Percentiles rank a stretch among this genome's conserved stretches.
phyloP scores from a whole-genome alignment of 2,797 vertebrate genomes.

The Sciurus carolinensis region DNA sequence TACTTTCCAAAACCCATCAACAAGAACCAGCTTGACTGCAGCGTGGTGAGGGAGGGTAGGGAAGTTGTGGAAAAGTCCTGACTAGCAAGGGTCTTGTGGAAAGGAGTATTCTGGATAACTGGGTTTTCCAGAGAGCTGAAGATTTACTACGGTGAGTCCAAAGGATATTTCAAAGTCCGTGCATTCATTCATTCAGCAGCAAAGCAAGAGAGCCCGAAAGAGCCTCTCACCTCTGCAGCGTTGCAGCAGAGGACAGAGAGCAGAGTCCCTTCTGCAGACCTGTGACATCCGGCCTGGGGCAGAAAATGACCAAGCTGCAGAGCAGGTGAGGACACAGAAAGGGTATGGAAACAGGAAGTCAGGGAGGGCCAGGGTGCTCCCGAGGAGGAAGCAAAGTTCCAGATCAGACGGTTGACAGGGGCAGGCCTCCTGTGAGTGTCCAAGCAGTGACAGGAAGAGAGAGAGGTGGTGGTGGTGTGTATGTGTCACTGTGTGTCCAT shows the following conservation, averaged over 20 bases:
- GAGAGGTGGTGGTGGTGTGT: background rate
- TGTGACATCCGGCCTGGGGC: too few species aligned
- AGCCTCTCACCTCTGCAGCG: background rate
- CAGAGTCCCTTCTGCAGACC: too few species aligned
- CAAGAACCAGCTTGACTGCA: background rate
- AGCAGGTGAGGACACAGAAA: fast-evolving
- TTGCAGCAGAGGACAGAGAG: background rate
- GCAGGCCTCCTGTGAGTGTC: too few species aligned
- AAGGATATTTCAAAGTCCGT: background rate
- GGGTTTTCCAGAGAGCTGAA: background rate
- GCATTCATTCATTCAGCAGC: background rate
- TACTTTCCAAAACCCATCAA: fast-evolving
- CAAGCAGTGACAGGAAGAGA: background rate
- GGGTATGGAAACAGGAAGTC: background rate
- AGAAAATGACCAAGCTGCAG: background rate
- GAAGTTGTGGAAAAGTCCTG: fast-evolving
- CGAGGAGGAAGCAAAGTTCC: background rate
- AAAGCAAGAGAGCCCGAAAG: fast-evolving
- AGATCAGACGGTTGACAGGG: too few species aligned
- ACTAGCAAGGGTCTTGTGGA: fast-evolving
- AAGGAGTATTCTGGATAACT: fast-evolving
- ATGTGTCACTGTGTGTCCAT: too few species aligned
- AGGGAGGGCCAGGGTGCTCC: background rate
- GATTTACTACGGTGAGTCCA: fast-evolving
- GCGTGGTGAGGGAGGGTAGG: fast-evolving